Percentiles rank a stretch among this genome's conserved stretches.
Conservation (phyloP, 2,888 invertebrate species). For the Shargacucullia verbasci region DNA sequence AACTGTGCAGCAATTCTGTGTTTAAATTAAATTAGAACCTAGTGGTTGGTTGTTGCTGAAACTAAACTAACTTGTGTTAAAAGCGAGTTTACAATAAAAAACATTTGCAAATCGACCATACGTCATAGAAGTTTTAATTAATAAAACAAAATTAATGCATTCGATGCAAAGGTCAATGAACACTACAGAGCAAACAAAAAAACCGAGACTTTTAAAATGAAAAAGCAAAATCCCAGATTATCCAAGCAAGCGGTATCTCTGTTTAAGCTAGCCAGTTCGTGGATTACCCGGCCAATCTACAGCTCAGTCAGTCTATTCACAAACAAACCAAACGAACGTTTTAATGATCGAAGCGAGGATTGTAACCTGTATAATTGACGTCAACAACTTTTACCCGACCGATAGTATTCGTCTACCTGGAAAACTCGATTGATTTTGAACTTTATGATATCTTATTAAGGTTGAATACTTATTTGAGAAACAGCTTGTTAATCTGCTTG, state of each 20-base stretch:
- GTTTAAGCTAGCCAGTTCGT: constrained; percentile 5
- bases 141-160: too few species aligned
- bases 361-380: constrained; percentile 44
- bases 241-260: background rate
- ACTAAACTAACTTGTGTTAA: constrained; percentile 20
- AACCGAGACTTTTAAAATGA: background rate
- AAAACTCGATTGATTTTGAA: constrained; percentile 17
- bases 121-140: too few species aligned
- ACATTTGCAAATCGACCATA: constrained; percentile 1
- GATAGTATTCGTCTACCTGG: constrained; percentile 16
- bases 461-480: constrained; percentile 34
- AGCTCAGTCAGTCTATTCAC: constrained; percentile 7
- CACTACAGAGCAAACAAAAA: background rate
- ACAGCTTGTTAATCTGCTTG: constrained; percentile 36
- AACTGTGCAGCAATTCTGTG: constrained; percentile 8
- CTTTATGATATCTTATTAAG: constrained; percentile 20
- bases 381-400: constrained; percentile 30
- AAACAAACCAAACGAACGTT: constrained; percentile 40
- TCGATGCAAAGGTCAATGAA: background rate
- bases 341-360: constrained; percentile 35
- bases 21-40: constrained; percentile 18
- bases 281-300: constrained; percentile 14
- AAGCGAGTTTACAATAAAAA: constrained; percentile 1
- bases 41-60: constrained; percentile 6
- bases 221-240: background rate